Evolutionary conservation across 2,888 invertebrate species (phyloP).

Genomic region (Sarcophaga rosellei): DNA sequence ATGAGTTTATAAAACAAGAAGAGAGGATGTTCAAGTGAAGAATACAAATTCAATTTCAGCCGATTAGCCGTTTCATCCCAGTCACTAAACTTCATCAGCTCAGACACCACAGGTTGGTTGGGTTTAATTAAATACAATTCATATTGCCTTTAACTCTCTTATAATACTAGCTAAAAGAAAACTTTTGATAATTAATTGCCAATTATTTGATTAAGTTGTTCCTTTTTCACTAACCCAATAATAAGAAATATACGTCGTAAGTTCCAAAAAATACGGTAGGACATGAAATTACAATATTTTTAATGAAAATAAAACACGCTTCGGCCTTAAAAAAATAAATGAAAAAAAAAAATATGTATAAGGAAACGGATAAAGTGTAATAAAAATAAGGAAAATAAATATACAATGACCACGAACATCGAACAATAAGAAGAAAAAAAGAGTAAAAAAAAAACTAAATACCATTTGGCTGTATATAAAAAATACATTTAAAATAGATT

Average conservation of each 20-base stretch:
- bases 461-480: background rate
- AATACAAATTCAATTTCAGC: too few species aligned
- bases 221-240: background rate
- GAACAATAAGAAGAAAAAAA: background rate
- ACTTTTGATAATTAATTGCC: too few species aligned
- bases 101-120: too few species aligned
- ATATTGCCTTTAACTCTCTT: too few species aligned
- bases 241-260: background rate
- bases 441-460: background rate
- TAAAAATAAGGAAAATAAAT: slow-evolving; percentile 20
- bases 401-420: slow-evolving; percentile 10
- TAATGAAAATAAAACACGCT: slow-evolving; percentile 50
- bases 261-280: slow-evolving; percentile 2
- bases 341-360: background rate
- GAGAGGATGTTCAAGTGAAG: too few species aligned
- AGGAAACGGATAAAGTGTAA: slow-evolving; percentile 21
- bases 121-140: too few species aligned
- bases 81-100: too few species aligned
- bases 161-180: too few species aligned
- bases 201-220: too few species aligned
- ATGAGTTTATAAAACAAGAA: too few species aligned
- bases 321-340: slow-evolving; percentile 42
- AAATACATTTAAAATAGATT: slow-evolving; percentile 5
- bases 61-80: too few species aligned
- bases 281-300: slow-evolving; percentile 40